These are phyloP conservation scores for Lasiurus borealis DNA, from an alignment of 2,113 vertebrate species.

Conservation along the genomic window DNA sequence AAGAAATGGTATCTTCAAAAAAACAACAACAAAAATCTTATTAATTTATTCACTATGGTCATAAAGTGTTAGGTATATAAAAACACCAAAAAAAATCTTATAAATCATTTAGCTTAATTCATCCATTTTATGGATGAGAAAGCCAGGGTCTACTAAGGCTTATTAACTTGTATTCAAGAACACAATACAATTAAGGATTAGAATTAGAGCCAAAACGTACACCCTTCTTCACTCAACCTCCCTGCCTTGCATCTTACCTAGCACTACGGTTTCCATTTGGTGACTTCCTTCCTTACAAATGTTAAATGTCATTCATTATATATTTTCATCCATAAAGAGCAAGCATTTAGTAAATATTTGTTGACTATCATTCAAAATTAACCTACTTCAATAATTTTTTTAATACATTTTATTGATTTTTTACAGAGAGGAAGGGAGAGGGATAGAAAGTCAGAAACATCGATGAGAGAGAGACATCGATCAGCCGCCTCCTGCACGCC, in stretches of 20 bases:
- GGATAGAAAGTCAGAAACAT: no score
- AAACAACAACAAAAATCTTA: not conserved
- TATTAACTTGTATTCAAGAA: not conserved
- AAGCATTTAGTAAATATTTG: not conserved
- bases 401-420: no score
- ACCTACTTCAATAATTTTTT: not conserved
- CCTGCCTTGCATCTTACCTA: not conserved
- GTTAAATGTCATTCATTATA: not conserved
- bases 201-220: not conserved
- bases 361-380: not conserved
- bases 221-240: not conserved
- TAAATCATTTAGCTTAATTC: not conserved
- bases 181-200: not conserved
- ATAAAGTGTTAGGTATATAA: not conserved
- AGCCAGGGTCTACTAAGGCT: not conserved
- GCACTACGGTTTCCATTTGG: not conserved
- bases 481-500: no score
- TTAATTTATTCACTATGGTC: conserved; percentile 12
- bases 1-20: not conserved
- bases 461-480: no score
- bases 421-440: no score
- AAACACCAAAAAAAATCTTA: not conserved
- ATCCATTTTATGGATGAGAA: conserved; percentile 7
- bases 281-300: not conserved
- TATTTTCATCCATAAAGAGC: not conserved